Conservation (phyloP, 2,113 vertebrate species). For the Xyrauchen texanus region DNA sequence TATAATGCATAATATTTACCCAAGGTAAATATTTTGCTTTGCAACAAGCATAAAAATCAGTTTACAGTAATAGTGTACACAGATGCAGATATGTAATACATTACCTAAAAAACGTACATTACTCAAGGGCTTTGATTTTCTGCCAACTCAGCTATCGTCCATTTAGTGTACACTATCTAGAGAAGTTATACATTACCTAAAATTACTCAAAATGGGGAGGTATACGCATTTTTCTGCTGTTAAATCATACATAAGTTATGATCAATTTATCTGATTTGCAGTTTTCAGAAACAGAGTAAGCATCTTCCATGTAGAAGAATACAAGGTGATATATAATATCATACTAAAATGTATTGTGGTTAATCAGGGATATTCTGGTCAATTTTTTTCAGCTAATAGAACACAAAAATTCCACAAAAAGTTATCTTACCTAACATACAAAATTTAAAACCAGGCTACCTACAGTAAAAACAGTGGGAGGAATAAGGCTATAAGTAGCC, state of each 20-base stretch:
- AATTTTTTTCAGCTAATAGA: too few species aligned
- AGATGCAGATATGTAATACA: neutral
- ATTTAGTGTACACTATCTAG: slow-evolving; percentile 48
- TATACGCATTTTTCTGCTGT: slow-evolving; percentile 15
- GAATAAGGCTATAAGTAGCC: too few species aligned
- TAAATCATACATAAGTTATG: neutral
- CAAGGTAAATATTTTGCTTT: too few species aligned
- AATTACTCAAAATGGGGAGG: slow-evolving; percentile 18
- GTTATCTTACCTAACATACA: too few species aligned
- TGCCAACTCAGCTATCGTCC: slow-evolving; percentile 40
- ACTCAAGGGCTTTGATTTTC: slow-evolving; percentile 26
- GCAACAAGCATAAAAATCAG: too few species aligned
- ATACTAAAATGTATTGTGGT: too few species aligned
- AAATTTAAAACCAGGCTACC: too few species aligned
- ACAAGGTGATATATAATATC: neutral
- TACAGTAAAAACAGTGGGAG: too few species aligned
- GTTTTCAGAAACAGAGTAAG: neutral
- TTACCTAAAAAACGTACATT: slow-evolving; percentile 20
- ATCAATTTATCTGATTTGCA: neutral
- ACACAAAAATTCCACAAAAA: too few species aligned
- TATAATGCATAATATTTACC: too few species aligned
- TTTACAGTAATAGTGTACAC: too few species aligned
- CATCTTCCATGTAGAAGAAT: neutral
- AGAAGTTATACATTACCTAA: slow-evolving; percentile 47
- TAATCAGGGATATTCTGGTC: too few species aligned